Conservation (phyloP, 1,140 invertebrate species). For the Trichonephila clavata region DNA sequence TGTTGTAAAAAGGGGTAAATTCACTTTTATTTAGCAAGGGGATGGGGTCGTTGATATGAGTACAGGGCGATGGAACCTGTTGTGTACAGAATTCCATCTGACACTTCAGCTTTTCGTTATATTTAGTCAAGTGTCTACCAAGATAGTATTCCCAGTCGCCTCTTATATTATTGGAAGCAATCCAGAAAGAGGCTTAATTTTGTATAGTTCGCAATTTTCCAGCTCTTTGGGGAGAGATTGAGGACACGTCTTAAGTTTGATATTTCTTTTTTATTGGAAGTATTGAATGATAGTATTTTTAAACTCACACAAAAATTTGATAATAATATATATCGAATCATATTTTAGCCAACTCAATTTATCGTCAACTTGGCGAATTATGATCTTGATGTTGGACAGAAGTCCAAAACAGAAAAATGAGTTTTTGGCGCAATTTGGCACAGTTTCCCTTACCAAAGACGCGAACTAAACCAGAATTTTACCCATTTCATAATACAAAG, state of each 20-base stretch:
- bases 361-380: too few relatives aligned
- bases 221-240: neutral
- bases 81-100: neutral
- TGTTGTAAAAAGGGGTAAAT: too few relatives aligned
- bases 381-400: too few relatives aligned
- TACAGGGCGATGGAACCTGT: neutral
- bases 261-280: neutral
- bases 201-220: slow-evolving; percentile 3
- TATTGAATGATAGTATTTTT: too few relatives aligned
- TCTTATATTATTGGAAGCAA: slow-evolving; percentile 25
- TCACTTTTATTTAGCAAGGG: neutral
- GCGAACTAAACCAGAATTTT: too few relatives aligned
- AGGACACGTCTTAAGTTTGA: neutral
- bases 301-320: too few relatives aligned
- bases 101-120: neutral
- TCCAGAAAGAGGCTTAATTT: slow-evolving; percentile 47
- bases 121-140: slow-evolving; percentile 52
- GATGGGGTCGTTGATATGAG: neutral
- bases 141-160: neutral
- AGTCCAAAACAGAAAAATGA: too few relatives aligned
- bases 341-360: too few relatives aligned
- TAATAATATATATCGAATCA: too few relatives aligned
- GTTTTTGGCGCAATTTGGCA: too few relatives aligned
- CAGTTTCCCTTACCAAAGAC: too few relatives aligned
- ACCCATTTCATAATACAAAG: too few relatives aligned